These are phyloP conservation scores for Acropora yongei DNA, from an alignment of 64 coral and sea anemone species.

Conservation along the genomic window DNA sequence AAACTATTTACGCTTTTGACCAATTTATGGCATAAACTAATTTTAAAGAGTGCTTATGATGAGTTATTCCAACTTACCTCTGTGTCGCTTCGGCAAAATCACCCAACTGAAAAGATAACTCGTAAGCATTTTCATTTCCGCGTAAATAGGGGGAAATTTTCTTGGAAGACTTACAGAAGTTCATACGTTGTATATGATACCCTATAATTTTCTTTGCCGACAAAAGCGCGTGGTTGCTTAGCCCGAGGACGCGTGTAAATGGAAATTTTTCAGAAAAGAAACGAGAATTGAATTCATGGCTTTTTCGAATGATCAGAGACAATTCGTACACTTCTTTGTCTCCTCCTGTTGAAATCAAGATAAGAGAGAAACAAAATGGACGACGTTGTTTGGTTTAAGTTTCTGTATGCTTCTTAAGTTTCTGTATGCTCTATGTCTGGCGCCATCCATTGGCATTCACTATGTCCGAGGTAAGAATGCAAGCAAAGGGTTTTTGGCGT, in stretches of 20 bases:
- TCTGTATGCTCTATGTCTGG: constrained; percentile 89
- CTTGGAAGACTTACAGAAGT: neutral
- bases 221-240: neutral
- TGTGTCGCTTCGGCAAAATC: neutral
- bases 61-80: neutral
- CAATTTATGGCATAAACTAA: no score
- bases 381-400: constrained; percentile 82
- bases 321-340: neutral
- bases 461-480: constrained; percentile 80
- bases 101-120: neutral
- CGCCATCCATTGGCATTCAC: constrained; percentile 83
- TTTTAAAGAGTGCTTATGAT: no score
- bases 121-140: constrained; percentile 18
- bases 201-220: neutral
- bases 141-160: constrained; percentile 11
- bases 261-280: neutral
- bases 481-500: no score
- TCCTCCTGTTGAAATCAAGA: neutral
- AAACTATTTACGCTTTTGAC: no score
- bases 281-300: neutral
- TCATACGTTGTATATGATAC: no score
- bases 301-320: neutral
- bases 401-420: constrained; percentile 91
- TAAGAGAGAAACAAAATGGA: constrained; percentile 57
- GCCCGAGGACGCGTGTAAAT: neutral